phyloP scores from a whole-genome alignment of 2,888 invertebrate species.

The Drosophila longiperda region DNA sequence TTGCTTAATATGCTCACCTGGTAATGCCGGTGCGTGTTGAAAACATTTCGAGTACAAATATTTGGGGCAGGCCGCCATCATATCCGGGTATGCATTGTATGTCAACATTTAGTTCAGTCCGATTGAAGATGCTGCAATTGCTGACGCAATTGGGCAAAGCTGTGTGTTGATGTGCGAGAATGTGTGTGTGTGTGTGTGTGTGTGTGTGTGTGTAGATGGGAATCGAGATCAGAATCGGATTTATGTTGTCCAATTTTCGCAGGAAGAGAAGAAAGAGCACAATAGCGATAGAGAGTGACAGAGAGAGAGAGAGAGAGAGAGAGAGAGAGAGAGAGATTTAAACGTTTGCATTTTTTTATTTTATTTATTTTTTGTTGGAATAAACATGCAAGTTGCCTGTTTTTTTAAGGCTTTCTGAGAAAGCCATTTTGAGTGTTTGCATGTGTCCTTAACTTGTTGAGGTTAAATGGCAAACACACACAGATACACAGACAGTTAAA shows the following conservation, averaged over 20 bases:
- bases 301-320: slow-evolving; percentile 15
- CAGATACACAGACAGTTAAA: background rate
- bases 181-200: slow-evolving; percentile 35
- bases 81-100: slow-evolving; percentile 93
- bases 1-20: slow-evolving; percentile 83
- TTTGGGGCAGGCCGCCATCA: slow-evolving; percentile 95
- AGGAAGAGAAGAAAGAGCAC: slow-evolving; percentile 48
- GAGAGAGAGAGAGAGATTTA: slow-evolving; percentile 8
- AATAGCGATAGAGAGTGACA: background rate
- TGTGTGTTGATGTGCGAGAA: slow-evolving; percentile 82
- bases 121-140: slow-evolving; percentile 94
- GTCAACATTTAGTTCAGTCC: slow-evolving; percentile 92
- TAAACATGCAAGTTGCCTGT: background rate
- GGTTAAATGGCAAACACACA: background rate
- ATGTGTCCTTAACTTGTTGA: slow-evolving; percentile 21
- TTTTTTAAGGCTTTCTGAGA: background rate
- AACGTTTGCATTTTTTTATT: slow-evolving; percentile 23
- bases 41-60: slow-evolving; percentile 92
- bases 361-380: background rate
- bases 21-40: slow-evolving; percentile 84
- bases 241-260: slow-evolving; percentile 40
- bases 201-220: slow-evolving; percentile 36
- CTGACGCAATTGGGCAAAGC: slow-evolving; percentile 94
- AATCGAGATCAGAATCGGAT: slow-evolving; percentile 16
- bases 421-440: slow-evolving; percentile 10